These are phyloP conservation scores for Polymixis lichenea DNA, from an alignment of 2,888 invertebrate species.

Conservation along the genomic window DNA sequence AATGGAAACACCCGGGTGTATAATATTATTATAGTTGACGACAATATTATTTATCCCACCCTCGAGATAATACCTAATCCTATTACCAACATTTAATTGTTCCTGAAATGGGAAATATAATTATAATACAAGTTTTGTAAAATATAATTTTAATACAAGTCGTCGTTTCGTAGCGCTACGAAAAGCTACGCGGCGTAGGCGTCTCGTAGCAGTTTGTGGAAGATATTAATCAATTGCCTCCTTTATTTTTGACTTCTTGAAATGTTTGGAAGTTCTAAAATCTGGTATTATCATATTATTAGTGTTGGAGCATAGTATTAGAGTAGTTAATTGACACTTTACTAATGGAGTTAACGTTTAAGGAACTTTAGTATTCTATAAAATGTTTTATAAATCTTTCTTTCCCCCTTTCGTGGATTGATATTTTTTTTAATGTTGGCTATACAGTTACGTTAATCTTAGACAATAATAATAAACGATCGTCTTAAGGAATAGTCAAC, in stretches of 20 bases:
- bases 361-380: background rate
- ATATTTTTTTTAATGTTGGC: background rate
- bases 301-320: no score
- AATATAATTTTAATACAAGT: constrained; percentile 17
- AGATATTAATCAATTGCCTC: constrained; percentile 29
- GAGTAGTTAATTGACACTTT: background rate
- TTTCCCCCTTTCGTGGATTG: background rate
- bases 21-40: background rate
- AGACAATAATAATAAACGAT: background rate
- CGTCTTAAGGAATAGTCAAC: background rate
- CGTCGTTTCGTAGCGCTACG: constrained; percentile 52
- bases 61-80: constrained; percentile 18
- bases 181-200: constrained; percentile 62
- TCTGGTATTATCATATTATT: background rate
- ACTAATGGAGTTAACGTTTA: background rate
- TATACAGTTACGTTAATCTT: no score
- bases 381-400: background rate
- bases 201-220: constrained; percentile 60
- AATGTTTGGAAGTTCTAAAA: constrained; percentile 3
- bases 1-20: no score
- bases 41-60: constrained; percentile 3
- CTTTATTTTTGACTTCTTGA: constrained; percentile 6
- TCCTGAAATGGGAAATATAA: constrained; percentile 23
- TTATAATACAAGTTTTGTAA: constrained; percentile 7
- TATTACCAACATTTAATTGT: constrained; percentile 36